Evolutionary conservation across 1,140 invertebrate species (phyloP), one percentile per base, ranked within the genome.

Genomic region (Zaprionus lachaisei): DNA sequence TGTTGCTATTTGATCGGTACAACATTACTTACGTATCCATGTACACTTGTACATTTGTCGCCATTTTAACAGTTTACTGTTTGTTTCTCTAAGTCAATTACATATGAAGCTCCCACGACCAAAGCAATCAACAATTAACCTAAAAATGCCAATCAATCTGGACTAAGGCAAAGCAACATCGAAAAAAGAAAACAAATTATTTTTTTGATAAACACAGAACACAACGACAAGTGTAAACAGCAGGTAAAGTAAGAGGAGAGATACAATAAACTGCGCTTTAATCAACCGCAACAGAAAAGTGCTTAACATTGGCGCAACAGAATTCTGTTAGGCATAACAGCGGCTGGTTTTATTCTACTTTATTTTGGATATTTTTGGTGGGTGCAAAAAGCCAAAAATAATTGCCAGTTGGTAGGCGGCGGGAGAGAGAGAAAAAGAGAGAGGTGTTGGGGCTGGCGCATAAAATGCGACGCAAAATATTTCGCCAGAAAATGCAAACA

Each of bases 391-490:
- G 69, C 69, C 64, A 78, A 74, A 80, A 83, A 83, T 83, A 70
- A 81, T 83, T 78, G 64, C 73, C 73, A 89, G 77, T 64, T 83
- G 83, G 66, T 70, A 49, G 41, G 20, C 41, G 57, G 49, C 71
- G 62, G 51, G 75, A 67, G 68, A 34, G 58, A 72, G 44, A 41
- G 17, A 72, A 44, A 65, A 66, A 65, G 72, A 60, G 73, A 69
- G 60, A 51, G 60, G 79, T 15, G 31, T 11, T 34, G 9, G 9
- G 7, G 7, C 22, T 17, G 54, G 26, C 80, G 69, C 66, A 81
- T 71, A 81, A 89, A 90, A 90, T 89, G 84, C 84, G 84, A 80
- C 81, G 85, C 81, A 89, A 89, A 84, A 79, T 83, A 79, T 72
- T 81, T 79, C 55, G 67, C 72, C 63, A 62, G 61, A 57, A 24